Conservation (phyloP, 2,797 vertebrate species). For the Rhinoraja longicauda region DNA sequence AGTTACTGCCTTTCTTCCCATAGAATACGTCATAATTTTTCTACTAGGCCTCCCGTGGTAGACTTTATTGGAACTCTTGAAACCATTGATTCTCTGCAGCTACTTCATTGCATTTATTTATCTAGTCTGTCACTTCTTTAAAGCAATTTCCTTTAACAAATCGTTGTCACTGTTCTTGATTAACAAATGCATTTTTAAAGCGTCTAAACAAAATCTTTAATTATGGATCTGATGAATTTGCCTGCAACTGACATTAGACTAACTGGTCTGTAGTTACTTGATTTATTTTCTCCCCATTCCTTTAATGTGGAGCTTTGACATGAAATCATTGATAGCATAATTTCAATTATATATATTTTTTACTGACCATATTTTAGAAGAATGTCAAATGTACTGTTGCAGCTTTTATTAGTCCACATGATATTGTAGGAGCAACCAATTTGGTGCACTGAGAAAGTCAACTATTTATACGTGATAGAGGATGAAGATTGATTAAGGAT, state of each 20-base stretch:
- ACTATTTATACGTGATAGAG: not conserved
- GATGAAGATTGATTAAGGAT: slow-evolving; percentile 30
- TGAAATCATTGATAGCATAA: not conserved
- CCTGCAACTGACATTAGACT: too few relatives aligned
- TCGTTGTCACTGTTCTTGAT: not conserved
- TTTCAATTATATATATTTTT: not conserved
- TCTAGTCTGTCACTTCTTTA: not conserved
- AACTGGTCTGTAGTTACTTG: not conserved
- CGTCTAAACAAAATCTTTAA: not conserved
- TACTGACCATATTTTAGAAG: not conserved
- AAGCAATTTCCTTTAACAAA: not conserved
- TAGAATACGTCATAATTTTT: not conserved
- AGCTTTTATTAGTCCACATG: not conserved
- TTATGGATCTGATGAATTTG: not conserved
- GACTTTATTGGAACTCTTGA: not conserved
- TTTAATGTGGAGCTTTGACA: not conserved
- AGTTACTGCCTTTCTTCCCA: not conserved
- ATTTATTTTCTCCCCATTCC: not conserved
- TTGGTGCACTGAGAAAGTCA: not conserved
- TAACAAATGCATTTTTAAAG: not conserved
- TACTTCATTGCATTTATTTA: not conserved
- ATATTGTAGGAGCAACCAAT: not conserved
- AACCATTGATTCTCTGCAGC: not conserved
- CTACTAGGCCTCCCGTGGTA: not conserved
- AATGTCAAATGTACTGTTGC: not conserved